These are phyloP conservation scores for Fratercula arctica DNA, from an alignment of 2,797 vertebrate species.

Conservation along the genomic window DNA sequence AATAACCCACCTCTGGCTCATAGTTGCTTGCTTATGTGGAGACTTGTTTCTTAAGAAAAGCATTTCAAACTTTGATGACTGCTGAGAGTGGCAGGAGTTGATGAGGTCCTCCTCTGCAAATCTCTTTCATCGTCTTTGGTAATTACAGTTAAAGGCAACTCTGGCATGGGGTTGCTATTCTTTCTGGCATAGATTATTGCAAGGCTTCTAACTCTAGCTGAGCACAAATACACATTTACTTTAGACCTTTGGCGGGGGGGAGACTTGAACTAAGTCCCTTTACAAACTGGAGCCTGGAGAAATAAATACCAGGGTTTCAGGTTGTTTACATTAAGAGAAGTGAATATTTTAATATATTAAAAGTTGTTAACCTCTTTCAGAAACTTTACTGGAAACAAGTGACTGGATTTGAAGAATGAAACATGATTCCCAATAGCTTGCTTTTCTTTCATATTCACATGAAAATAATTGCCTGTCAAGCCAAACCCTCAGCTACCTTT, in stretches of 20 bases:
- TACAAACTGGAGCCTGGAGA: constrained; percentile 7
- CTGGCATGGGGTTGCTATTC: not conserved
- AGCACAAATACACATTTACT: constrained; percentile 3
- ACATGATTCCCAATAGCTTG: not conserved
- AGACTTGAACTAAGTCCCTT: not conserved
- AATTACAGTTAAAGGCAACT: not conserved
- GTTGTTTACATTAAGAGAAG: constrained; percentile 15
- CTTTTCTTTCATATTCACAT: constrained; percentile 4
- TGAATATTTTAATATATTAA: constrained; percentile 44
- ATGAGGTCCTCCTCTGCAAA: not conserved
- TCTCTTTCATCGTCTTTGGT: not conserved
- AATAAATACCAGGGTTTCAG: not conserved
- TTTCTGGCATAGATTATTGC: not conserved
- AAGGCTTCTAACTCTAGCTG: not conserved
- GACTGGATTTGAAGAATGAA: not conserved
- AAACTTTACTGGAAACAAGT: constrained; percentile 15
- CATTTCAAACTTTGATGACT: not conserved
- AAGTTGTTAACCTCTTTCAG: constrained; percentile 28
- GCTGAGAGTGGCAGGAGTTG: not conserved
- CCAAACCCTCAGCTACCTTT: not conserved
- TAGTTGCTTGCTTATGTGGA: not conserved
- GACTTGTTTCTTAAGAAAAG: not conserved
- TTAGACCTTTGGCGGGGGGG: not conserved
- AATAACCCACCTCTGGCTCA: not conserved
- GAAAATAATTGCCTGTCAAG: not conserved